Base-by-base conservation (phyloP, 2,113 vertebrate species). In the Todiramphus chloris region DNA sequence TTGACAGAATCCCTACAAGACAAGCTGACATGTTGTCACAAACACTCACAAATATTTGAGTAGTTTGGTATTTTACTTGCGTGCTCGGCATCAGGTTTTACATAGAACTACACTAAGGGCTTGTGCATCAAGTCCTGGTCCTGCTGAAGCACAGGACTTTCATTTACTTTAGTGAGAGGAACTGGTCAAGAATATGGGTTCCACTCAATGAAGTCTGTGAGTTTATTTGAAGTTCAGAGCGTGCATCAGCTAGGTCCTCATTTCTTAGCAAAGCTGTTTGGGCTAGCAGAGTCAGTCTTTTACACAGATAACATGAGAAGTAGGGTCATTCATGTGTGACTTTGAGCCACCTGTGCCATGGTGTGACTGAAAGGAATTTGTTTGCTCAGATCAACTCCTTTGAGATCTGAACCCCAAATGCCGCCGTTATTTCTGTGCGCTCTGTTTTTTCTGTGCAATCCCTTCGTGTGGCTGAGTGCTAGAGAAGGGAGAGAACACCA, bases 1-100 rank as follows among this genome's bases (percentile, higher is more conserved):
- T 85, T 88, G 79, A 83, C 59, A 83, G 59, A 77, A 63, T 72
- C 66, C 83, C 73, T 80, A 55, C 56, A 92, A 92, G 64, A 46
- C 13, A 74, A 77, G 33, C 43, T 96, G 91, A 64, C 46, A 8
- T 60, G 44, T 83, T 95, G 86, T 92, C 83, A 89, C 46, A 93
- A 83, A 83, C n/a, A 39, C 41, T 89, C 55, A 72, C 70, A 91
- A 87, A 75, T 91, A 75, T 91, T 88, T 92, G 69, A 87, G 53
- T 27, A 44, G 51, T 69, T 93, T 74, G 55, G 31, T 77, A 30
- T 72, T 89, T 89, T 83, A 60, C 43, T 89, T 91, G 48, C 39
- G 33, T 79, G 58, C 41, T 77, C 35, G 66, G 70, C 75, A 83
- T 74, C 51, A 33, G n/a, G 13, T 86, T 95, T 91, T 83, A 28